A percentile compares a stretch with the other conserved stretches of the same genome.
Evolutionary conservation across 30 jellyfish, hydroid and myxozoan species (phyloP).

Genomic region (Calvadosia cruxmelitensis): DNA sequence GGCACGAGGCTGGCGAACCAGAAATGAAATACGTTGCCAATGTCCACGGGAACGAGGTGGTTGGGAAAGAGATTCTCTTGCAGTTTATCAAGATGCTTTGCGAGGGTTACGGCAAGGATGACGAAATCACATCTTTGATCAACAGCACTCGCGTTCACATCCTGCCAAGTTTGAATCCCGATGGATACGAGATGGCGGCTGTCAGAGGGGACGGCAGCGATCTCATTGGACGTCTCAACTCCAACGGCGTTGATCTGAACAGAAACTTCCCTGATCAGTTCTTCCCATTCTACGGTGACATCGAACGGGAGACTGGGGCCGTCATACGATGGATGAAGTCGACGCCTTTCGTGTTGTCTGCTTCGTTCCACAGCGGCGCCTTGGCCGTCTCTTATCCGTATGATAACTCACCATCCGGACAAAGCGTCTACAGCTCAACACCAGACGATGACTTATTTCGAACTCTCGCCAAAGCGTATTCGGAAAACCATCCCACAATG

Average conservation of each 20-base stretch:
- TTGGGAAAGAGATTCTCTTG: slow-evolving; percentile 80
- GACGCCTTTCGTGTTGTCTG: slow-evolving; percentile 83
- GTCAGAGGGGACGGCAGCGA: slow-evolving; percentile 61
- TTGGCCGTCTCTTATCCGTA: slow-evolving; percentile 97
- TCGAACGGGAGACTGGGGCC: slow-evolving; percentile 92
- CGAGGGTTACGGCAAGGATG: slow-evolving; percentile 58
- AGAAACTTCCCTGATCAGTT: slow-evolving; percentile 98
- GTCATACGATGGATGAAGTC: slow-evolving; percentile 81
- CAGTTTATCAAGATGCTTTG: slow-evolving; percentile 72
- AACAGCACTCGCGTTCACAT: slow-evolving; percentile 82
- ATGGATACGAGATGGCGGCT: slow-evolving; percentile 93
- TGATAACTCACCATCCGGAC: slow-evolving; percentile 99
- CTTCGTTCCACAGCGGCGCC: slow-evolving; percentile 97
- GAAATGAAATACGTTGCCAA: slow-evolving; percentile 84
- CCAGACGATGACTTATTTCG: slow-evolving; percentile 99
- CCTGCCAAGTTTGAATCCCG: slow-evolving; percentile 97
- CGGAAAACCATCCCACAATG: slow-evolving; percentile 98
- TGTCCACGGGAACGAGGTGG: slow-evolving; percentile 96
- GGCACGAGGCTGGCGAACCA: slow-evolving; percentile 96
- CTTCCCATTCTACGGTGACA: slow-evolving; percentile 64
- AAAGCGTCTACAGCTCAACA: slow-evolving; percentile 88
- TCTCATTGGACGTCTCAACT: slow-evolving; percentile 78
- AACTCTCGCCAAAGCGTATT: slow-evolving; percentile 84
- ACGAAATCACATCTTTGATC: slow-evolving; percentile 58
- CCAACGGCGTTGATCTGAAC: slow-evolving; percentile 98